Evolutionary conservation across 2,888 invertebrate genomes (phyloP).

Genomic region (Nephrotoma appendiculata): DNA sequence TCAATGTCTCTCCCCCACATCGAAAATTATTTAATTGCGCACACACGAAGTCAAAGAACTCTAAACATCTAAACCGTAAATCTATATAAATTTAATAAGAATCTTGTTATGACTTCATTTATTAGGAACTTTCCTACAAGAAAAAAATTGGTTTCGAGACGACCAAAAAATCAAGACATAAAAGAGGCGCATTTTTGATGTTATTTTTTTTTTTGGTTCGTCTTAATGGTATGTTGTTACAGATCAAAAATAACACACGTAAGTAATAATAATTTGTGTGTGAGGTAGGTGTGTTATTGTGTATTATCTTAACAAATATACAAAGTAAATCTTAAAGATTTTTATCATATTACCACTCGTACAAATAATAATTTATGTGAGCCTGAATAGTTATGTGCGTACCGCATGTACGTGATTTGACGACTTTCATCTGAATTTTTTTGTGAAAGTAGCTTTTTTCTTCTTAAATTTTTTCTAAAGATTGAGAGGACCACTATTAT

Average conservation of each 20-base stretch:
- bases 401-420: not conserved
- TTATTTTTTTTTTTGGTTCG: not conserved
- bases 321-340: not conserved
- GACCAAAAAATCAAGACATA: not conserved
- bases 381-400: not conserved
- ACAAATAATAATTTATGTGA: not conserved
- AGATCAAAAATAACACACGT: not conserved
- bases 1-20: not conserved
- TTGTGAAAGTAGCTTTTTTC: not conserved
- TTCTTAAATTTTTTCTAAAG: not conserved
- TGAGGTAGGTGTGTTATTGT: not conserved
- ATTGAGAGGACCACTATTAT: not conserved
- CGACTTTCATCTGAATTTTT: not conserved
- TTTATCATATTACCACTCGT: not conserved
- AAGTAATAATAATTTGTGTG: not conserved
- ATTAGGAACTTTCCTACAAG: not conserved
- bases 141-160: not conserved
- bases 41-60: not conserved
- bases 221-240: not conserved
- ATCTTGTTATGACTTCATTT: not conserved
- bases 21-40: not conserved
- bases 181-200: not conserved
- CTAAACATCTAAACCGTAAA: not conserved
- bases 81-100: not conserved
- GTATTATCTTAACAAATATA: not conserved